Conservation (phyloP, 2,797 vertebrate genomes). For the Parauchenoglanis punctatus region DNA sequence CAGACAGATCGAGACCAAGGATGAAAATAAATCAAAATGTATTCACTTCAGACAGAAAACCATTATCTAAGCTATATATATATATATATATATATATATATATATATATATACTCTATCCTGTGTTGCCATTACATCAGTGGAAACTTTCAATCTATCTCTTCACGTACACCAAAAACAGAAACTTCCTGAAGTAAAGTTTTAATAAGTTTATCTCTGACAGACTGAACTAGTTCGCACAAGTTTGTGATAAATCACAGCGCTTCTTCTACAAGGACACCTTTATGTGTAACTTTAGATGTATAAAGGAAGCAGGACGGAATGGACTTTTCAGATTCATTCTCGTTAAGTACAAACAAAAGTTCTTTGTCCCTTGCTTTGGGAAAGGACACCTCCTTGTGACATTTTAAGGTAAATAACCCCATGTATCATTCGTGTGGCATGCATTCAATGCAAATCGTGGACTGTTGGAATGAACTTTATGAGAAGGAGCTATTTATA, state of each 20-base stretch:
- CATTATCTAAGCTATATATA: not conserved
- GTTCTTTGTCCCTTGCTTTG: not conserved
- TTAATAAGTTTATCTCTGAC: not conserved
- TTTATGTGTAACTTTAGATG: not conserved
- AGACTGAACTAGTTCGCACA: not conserved
- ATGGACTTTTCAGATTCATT: not conserved
- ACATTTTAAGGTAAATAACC: constrained; percentile 37
- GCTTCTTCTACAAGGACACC: constrained; percentile 14
- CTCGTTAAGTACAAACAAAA: constrained; percentile 9
- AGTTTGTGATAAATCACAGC: not conserved
- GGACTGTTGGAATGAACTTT: not conserved
- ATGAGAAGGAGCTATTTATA: not conserved
- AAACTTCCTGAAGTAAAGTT: not conserved
- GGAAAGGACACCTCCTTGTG: constrained; percentile 28
- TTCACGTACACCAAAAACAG: not conserved
- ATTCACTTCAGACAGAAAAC: constrained; percentile 1
- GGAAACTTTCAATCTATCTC: not conserved
- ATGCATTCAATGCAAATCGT: not conserved
- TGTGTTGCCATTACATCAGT: constrained; percentile 2
- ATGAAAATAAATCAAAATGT: not conserved
- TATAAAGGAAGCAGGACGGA: not conserved
- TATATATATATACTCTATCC: not conserved
- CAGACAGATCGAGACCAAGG: not conserved
- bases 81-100: not conserved
- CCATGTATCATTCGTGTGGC: not conserved